These are phyloP conservation scores for Dioctria linearis DNA, from an alignment of 2,888 invertebrate genomes.

Conservation along the genomic window DNA sequence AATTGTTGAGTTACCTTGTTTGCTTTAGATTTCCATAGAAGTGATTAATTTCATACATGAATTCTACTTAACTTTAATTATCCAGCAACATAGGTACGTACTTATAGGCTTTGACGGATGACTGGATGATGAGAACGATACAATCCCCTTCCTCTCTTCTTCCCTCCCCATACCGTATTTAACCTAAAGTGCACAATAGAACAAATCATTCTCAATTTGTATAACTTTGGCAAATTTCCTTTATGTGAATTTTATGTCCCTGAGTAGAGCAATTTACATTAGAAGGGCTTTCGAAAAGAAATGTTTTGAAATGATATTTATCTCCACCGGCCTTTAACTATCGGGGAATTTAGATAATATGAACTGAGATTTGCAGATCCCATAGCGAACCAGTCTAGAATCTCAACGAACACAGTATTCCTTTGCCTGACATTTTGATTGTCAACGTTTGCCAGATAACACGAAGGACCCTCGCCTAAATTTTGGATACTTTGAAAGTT, in stretches of 20 bases:
- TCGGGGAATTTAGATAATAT: neutral
- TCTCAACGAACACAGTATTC: constrained; percentile 15
- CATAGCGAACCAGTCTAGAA: constrained; percentile 21
- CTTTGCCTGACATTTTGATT: constrained; percentile 35
- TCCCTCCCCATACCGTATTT: too few relatives aligned
- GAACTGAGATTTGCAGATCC: constrained; percentile 20
- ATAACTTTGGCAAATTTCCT: neutral
- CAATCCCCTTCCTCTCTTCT: neutral
- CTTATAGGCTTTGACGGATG: too few relatives aligned
- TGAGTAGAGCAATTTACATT: constrained; percentile 2
- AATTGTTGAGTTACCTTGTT: too few relatives aligned
- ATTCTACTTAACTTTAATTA: too few relatives aligned
- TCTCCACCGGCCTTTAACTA: neutral
- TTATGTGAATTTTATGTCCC: neutral
- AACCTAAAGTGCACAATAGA: neutral
- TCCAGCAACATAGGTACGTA: too few relatives aligned
- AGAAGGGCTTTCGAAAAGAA: neutral
- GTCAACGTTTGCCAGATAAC: constrained; percentile 45
- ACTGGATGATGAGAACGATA: too few relatives aligned
- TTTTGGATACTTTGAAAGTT: constrained; percentile 51
- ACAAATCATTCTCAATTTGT: neutral
- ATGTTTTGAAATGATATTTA: constrained; percentile 7
- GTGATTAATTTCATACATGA: too few relatives aligned
- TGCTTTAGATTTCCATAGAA: too few relatives aligned
- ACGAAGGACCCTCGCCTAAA: constrained; percentile 26